Evolutionary conservation across 30 jellyfish, hydroid and myxozoan species (phyloP), one percentile per base, ranked within the genome.

Genomic region (Aurelia sp.): DNA sequence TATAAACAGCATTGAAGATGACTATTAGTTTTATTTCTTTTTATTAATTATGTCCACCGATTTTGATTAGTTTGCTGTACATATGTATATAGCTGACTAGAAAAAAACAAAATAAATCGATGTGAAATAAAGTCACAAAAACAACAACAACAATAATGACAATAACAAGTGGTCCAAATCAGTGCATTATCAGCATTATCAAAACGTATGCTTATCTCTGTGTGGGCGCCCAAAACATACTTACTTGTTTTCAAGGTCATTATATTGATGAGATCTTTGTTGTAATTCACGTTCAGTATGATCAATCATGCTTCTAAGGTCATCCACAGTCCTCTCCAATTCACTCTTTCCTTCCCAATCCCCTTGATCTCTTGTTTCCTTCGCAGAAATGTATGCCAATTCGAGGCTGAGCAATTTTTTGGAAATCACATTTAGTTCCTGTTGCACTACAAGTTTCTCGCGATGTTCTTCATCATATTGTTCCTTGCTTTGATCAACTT

Each of bases 211-310:
- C 9, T 27, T 27, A 27, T 27, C 33, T 27, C 33, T 27, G 2
- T 27, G 33, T 27, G 2, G 33, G 33, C 33, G 33, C 33, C 2
- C 33, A 27, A 27, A 27, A 27, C 33, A 27, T 27, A 7, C 91
- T 55, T 74, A 62, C 84, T 88, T 76, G 74, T 73, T 79, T 53
- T 89, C 97, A 4, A 83, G 91, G 48, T 94, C 89, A 13, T 78
- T 38, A 70, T 82, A 80, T 50, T 74, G 86, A 27, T 57, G 81
- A 18, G 97, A 48, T 64, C 97, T 27, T 15, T 90, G 84, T 53
- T 90, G 88, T 84, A 94, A 61, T 78, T 94, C 99, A 13, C 89
- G 76, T 72, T 94, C 99, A 18, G 93, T 86, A 69, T 85, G 89
- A 24, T 89, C 97, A 57, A 89, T 53, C 89, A 94, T 84, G 81